These are phyloP conservation scores for Aspidiotus rigidus DNA, from an alignment of 2,888 invertebrate genomes.

Conservation along the genomic window DNA sequence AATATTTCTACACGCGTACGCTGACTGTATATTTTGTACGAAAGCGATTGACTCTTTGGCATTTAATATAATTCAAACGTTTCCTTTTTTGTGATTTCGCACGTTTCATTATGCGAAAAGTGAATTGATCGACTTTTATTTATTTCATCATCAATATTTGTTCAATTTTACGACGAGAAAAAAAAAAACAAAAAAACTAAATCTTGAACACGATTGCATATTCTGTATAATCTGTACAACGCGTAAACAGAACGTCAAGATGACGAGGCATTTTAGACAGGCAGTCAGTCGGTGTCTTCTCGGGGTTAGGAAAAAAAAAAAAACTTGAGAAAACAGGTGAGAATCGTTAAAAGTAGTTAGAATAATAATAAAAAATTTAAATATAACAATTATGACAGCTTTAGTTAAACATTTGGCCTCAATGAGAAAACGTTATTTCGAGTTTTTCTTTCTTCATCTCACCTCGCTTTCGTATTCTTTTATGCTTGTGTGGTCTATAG, in stretches of 20 bases:
- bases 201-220: too few species aligned
- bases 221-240: constrained; percentile 21
- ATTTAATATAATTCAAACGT: not conserved
- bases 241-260: constrained; percentile 18
- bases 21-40: not conserved
- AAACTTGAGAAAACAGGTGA: constrained; percentile 29
- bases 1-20: constrained; percentile 20
- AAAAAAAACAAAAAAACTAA: not conserved
- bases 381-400: constrained; percentile 33
- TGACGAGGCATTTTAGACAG: constrained; percentile 20
- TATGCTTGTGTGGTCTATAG: constrained; percentile 20
- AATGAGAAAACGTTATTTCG: constrained; percentile 23
- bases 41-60: constrained; percentile 14
- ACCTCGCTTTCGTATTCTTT: not conserved
- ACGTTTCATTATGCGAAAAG: too few species aligned
- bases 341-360: constrained; percentile 31
- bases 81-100: too few species aligned
- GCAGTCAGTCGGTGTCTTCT: constrained; percentile 2
- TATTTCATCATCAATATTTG: too few species aligned
- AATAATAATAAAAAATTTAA: constrained; percentile 33
- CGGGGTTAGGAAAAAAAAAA: constrained; percentile 10
- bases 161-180: too few species aligned
- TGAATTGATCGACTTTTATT: too few species aligned
- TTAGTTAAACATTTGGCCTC: constrained; percentile 30
- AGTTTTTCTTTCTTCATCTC: constrained; percentile 13